phyloP scores from a whole-genome alignment of 2,113 vertebrate genomes.

The Smithornis capensis region DNA sequence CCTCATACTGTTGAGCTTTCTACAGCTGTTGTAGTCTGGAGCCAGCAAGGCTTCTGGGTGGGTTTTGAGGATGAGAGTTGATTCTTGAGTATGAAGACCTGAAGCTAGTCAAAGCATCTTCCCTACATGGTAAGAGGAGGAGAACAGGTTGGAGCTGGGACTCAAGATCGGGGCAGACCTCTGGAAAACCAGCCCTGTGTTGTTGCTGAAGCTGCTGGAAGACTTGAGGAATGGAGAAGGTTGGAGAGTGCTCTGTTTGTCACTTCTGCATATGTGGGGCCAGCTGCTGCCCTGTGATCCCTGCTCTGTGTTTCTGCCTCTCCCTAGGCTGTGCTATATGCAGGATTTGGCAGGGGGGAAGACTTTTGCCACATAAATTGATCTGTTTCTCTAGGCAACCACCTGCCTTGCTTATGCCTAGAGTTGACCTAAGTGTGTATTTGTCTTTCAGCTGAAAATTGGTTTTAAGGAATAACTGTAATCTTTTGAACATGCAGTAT shows the following conservation, averaged over 20 bases:
- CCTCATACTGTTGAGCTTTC: background rate
- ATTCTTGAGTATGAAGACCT: background rate
- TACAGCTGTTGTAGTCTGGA: background rate
- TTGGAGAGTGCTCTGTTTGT: background rate
- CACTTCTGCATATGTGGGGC: no score
- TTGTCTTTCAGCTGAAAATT: background rate
- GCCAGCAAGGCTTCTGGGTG: background rate
- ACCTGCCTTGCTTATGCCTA: background rate
- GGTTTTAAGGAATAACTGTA: background rate
- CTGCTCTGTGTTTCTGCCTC: background rate
- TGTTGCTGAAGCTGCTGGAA: background rate
- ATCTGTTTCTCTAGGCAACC: background rate
- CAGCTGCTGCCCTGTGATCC: background rate
- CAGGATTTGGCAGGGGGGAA: background rate
- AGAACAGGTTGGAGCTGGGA: background rate
- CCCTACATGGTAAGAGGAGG: rapidly evolving
- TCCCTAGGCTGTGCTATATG: background rate
- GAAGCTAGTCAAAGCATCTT: background rate
- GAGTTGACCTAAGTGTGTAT: background rate
- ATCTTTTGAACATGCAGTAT: background rate
- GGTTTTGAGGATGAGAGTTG: background rate
- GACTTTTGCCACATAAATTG: background rate
- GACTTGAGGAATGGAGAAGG: no score
- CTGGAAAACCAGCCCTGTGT: background rate
- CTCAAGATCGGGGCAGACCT: background rate